Base-by-base conservation (phyloP, 2,113 vertebrate species). In the Blennius ocellaris region DNA sequence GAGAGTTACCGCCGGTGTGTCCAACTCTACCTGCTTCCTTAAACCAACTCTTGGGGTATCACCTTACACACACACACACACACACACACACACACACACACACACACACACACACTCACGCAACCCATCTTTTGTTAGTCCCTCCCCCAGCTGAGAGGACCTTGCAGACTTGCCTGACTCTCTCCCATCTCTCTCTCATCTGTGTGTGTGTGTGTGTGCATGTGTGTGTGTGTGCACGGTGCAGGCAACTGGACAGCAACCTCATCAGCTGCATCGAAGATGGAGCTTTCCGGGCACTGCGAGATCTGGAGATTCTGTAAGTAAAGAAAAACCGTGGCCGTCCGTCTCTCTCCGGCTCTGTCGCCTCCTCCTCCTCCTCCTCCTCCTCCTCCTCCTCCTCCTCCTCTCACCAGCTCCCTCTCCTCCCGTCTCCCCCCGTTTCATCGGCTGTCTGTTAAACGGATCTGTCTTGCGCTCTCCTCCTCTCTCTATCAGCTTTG, bases 241-340 rank as follows among this genome's bases (percentile, higher is more conserved):
- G 94, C 95, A 99, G 97, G 96, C 97, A 98, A 93, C 96, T 99
- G 96, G 97, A 99, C 96, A 99, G 97, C 95, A 99, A 99, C 95
- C 97, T 96, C 94, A 99, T 99, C 94, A 96, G 96, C 97, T 99
- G 97, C 95, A 97, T 99, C 78, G 97, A 99, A 95, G 97, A 99
- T 97, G 97, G 97, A 96, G 96, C 97, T 94, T 99, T 99, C 94
- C 94, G 97, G 93, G 97, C 97, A 38, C 96, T 99, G 91, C 97
- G 97, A 82, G 97, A 98, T 94, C 92, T 99, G 96, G 97, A 99
- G 95, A 98, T 99, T 90, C 97, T 99, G 97, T 99, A 93, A 99
- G 97, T 99, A 85, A 55, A 80, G 50, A 81, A 73, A 76, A 72
- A 51, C 50, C 67, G 65, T 43, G 43, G 39, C 78, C 58, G 71